phyloP scores from a whole-genome alignment of 2,797 vertebrate species.

The Melanogrammus aeglefinus region DNA sequence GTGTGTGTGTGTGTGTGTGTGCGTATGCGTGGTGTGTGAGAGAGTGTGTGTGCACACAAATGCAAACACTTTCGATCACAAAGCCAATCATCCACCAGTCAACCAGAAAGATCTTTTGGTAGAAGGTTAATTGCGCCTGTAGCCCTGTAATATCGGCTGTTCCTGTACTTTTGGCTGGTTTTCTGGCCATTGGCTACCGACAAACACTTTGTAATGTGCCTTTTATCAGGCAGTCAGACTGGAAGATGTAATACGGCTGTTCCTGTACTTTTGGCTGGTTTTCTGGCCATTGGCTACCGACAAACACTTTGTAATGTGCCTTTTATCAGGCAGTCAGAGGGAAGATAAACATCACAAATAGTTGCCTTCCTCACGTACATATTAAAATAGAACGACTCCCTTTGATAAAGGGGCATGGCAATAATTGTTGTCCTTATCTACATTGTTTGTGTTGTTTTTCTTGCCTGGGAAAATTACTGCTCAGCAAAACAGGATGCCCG shows the following conservation, averaged over 20 bases:
- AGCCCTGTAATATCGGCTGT: slow-evolving; percentile 25
- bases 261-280: no score
- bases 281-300: no score
- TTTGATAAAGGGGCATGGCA: background rate
- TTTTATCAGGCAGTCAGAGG: no score
- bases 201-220: background rate
- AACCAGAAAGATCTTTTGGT: slow-evolving; percentile 31
- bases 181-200: background rate
- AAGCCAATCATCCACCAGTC: slow-evolving; percentile 38
- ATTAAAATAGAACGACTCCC: background rate
- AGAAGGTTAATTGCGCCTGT: slow-evolving; percentile 7
- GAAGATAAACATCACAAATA: background rate
- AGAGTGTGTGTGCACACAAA: slow-evolving; percentile 5
- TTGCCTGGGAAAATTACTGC: slow-evolving; percentile 25
- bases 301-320: no score
- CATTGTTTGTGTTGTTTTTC: slow-evolving; percentile 16
- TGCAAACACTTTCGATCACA: slow-evolving; percentile 23
- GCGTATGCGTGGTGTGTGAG: slow-evolving; percentile 8
- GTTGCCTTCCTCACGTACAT: slow-evolving; percentile 12
- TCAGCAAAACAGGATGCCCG: slow-evolving; percentile 30
- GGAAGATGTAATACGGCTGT: no score
- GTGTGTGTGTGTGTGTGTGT: background rate
- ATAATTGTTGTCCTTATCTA: background rate
- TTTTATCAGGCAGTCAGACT: no score
- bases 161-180: slow-evolving; percentile 1